A percentile compares a stretch with the other conserved stretches of the same genome.
phyloP scores from a whole-genome alignment of 2,113 vertebrate species.

The Pachycephala philippinensis region DNA sequence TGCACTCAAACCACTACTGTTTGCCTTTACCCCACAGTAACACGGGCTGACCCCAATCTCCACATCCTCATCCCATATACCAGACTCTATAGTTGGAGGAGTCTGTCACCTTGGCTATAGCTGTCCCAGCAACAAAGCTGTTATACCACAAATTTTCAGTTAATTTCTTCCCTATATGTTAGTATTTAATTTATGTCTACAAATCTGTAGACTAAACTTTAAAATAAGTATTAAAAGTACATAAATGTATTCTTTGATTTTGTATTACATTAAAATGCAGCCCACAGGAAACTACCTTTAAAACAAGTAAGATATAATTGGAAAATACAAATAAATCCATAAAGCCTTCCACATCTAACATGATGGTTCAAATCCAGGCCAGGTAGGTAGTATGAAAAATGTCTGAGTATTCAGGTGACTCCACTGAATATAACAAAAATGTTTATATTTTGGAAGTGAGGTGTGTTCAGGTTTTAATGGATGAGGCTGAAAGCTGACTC shows the following conservation, averaged over 20 bases:
- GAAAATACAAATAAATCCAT: not conserved
- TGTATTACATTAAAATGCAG: not conserved
- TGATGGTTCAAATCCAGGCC: not conserved
- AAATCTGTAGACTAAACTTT: not conserved
- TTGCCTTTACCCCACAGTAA: not conserved
- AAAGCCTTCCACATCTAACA: not conserved
- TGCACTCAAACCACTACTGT: not conserved
- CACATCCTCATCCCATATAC: not conserved
- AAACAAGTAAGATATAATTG: not conserved
- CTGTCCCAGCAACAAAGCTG: not conserved
- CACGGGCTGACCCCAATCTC: not conserved
- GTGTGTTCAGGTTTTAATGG: not conserved
- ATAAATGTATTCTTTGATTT: not conserved
- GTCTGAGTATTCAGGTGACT: not conserved
- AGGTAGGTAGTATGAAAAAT: not conserved
- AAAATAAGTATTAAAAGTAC: not conserved
- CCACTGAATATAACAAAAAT: not conserved
- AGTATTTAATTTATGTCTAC: not conserved
- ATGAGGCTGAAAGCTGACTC: not conserved
- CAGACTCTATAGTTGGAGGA: not conserved
- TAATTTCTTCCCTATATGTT: not conserved
- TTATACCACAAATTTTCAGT: not conserved
- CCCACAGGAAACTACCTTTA: not conserved
- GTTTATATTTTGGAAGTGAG: not conserved
- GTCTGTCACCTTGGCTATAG: not conserved